Evolutionary conservation across 30 jellyfish, hydroid and myxozoan genomes (phyloP).

Genomic region (Cassiopea andromeda): DNA sequence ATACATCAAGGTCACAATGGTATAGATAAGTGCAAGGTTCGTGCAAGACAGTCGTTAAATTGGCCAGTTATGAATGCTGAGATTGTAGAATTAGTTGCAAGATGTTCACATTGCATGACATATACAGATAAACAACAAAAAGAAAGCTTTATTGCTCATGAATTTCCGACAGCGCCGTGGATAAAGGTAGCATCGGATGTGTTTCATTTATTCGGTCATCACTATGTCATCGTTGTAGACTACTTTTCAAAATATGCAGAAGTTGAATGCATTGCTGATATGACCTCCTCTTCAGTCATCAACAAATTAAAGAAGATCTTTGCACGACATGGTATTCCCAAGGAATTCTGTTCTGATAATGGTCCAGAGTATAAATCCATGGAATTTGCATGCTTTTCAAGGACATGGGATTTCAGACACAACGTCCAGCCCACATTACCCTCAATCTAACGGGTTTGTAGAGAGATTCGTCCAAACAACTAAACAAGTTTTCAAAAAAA

Average conservation of each 20-base stretch:
- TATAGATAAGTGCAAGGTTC: neutral
- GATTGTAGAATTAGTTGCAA: neutral
- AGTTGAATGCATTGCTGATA: neutral
- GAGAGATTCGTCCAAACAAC: neutral
- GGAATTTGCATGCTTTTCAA: neutral
- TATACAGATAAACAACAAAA: neutral
- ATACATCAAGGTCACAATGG: neutral
- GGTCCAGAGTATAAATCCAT: neutral
- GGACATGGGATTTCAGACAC: neutral
- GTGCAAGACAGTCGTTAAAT: neutral
- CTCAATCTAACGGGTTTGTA: neutral
- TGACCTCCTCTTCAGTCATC: neutral
- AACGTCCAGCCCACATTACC: neutral
- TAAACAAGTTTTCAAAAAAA: no score
- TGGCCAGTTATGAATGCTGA: neutral
- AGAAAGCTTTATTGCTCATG: conserved; percentile 17
- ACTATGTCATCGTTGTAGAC: conserved; percentile 39
- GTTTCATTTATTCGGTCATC: conserved; percentile 5
- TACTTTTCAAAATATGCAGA: conserved; percentile 40
- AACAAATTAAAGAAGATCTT: no score
- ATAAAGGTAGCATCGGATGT: conserved; percentile 35
- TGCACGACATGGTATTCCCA: neutral
- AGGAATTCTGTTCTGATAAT: neutral
- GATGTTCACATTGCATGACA: neutral
- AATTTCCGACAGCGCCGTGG: neutral